Percentiles rank a stretch among this genome's conserved stretches.
phyloP scores from a whole-genome alignment of 2,113 vertebrate species.

The Embiotoca jacksoni region DNA sequence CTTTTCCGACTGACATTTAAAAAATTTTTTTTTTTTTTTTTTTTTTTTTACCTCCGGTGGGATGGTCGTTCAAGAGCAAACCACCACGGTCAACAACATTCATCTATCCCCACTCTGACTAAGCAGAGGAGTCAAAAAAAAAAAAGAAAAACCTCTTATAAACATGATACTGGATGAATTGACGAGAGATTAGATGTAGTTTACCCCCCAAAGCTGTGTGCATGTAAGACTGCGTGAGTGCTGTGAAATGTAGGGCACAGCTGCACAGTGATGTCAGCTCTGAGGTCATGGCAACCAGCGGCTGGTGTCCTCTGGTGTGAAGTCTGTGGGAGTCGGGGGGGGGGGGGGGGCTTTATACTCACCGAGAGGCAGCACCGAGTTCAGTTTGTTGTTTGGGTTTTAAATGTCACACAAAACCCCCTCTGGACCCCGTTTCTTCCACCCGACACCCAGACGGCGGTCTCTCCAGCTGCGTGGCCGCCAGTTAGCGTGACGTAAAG shows the following conservation, averaged over 20 bases:
- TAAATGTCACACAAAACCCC: conserved; percentile 12
- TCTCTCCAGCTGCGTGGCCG: conserved; percentile 9
- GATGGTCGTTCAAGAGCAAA: conserved; percentile 40
- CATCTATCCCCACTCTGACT: not conserved
- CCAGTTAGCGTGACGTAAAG: conserved; percentile 30
- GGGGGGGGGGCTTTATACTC: conserved; percentile 4
- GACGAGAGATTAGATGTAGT: not conserved
- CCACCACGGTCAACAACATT: conserved; percentile 52
- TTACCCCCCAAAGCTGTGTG: conserved; percentile 18
- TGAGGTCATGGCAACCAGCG: conserved; percentile 66
- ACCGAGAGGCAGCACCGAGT: not conserved
- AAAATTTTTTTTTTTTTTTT: no score
- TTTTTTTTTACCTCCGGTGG: conserved; percentile 22
- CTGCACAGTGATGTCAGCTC: conserved; percentile 70
- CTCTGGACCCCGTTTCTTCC: not conserved
- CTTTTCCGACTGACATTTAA: conserved; percentile 36
- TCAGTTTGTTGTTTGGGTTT: conserved; percentile 35
- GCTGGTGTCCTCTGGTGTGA: conserved; percentile 39
- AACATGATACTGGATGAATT: conserved; percentile 22
- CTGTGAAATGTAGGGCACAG: conserved; percentile 69
- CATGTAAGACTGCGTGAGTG: not conserved
- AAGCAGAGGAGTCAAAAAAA: conserved; percentile 37
- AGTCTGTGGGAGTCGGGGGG: conserved; percentile 21
- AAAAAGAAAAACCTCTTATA: conserved; percentile 42
- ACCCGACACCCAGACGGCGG: conserved; percentile 23